Base-by-base conservation (phyloP, 2,113 vertebrate genomes). In the Nettapus auritus region DNA sequence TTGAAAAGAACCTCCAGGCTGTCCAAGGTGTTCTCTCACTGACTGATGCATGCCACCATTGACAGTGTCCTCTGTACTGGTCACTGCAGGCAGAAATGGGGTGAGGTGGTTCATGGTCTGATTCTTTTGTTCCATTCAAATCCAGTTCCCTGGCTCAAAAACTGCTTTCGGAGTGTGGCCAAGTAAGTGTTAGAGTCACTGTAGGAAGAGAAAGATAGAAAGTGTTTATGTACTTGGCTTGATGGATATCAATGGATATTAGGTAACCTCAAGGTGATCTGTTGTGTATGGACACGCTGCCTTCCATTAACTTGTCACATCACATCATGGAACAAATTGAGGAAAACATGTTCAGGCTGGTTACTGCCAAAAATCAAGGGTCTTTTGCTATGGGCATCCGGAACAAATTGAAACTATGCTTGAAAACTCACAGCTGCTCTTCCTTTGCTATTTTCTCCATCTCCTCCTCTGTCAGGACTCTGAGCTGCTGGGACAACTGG, bases 371-470 rank as follows among this genome's bases (percentile, higher is more conserved):
- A 92, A 95, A 82, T 74, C 82, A 67, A 90, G 81, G 86, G 88
- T 92, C 46, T 89, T 89, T 94, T 74, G 34, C 92, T 81, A 9
- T 83, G 88, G 88, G 68, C 56, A 88, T 92, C 88, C 33, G 3
- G 88, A 94, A 93, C 86, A 93, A 96, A 93, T 96, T 84, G 90
- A 78, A 95, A 92, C 71, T 92, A 94, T 91, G 77, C 55, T 93
- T 90, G 86, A 96, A 96, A 96, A 93, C 70, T 88, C 71, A 60
- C 97, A 97, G 96, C 95, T 97, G 90, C 46, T 90, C 66, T 91
- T 93, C 80, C 64, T 88, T 52, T 69, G 68, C 82, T 91, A 82
- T 93, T 80, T 96, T 87, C 56, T 86, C 59, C 22, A 13, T 76
- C 42, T 56, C 46, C 59, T 86, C 34, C 50, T 79, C 92, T 91